Conservation (phyloP, 1,140 invertebrate genomes). For the Laupala kohalensis region DNA sequence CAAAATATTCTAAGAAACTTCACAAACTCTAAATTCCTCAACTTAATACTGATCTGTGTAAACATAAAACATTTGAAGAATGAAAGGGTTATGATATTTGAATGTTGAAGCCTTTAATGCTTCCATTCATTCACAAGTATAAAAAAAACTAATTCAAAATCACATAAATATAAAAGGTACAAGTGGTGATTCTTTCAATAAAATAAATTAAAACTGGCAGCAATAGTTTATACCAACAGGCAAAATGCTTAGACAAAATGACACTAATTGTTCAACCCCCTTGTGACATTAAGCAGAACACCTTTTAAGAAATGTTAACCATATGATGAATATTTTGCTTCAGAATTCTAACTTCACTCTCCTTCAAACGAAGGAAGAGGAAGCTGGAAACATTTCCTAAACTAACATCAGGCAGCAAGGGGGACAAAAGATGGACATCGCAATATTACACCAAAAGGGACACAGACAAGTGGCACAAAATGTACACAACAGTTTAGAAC, state of each 20-base stretch:
- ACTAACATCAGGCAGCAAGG: conserved; percentile 7
- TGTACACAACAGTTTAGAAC: conserved; percentile 16
- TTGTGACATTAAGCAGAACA: neutral
- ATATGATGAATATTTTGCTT: neutral
- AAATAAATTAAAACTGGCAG: neutral
- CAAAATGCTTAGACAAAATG: neutral
- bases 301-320: neutral
- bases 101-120: neutral
- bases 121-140: neutral
- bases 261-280: neutral
- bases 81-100: neutral
- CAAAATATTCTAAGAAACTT: neutral
- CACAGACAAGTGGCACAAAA: conserved; percentile 15
- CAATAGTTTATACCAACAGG: neutral
- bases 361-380: neutral
- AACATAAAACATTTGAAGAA: neutral
- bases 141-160: neutral
- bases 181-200: neutral
- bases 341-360: neutral
- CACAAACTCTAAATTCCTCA: neutral
- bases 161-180: neutral
- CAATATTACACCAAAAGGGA: conserved; percentile 14
- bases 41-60: neutral
- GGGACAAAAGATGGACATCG: conserved; percentile 3
- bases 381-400: conserved; percentile 5